These are phyloP conservation scores for Zygothrica quintamaculata DNA, from an alignment of 2,888 invertebrate species.

Conservation along the genomic window DNA sequence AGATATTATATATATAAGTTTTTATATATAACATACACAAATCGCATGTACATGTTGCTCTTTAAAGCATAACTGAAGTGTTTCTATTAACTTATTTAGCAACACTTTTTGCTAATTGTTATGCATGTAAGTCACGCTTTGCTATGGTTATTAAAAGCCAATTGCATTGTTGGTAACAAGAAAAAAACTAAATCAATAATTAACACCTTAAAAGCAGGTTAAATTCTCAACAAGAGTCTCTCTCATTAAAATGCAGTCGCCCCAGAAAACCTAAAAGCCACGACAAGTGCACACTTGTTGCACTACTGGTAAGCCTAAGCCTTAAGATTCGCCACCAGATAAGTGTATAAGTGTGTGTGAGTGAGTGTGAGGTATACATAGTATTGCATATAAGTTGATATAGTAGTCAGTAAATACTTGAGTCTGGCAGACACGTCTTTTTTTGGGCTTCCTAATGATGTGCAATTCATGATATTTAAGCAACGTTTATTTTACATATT, in stretches of 20 bases:
- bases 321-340: too few species aligned
- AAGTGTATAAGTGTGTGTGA: too few species aligned
- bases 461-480: constrained; percentile 49
- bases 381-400: constrained; percentile 1
- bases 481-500: constrained; percentile 7
- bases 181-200: constrained; percentile 30
- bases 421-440: constrained; percentile 32
- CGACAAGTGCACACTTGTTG: constrained; percentile 43
- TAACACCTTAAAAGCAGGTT: constrained; percentile 10
- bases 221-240: background rate
- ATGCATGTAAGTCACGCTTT: too few species aligned
- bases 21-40: too few species aligned
- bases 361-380: too few species aligned
- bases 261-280: constrained; percentile 57
- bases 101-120: background rate
- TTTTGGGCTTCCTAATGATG: constrained; percentile 61
- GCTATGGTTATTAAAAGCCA: too few species aligned
- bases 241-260: constrained; percentile 66
- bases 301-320: too few species aligned
- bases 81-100: background rate
- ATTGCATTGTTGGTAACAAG: too few species aligned
- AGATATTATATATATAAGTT: too few species aligned
- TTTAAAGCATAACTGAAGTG: background rate
- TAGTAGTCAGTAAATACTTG: constrained; percentile 11
- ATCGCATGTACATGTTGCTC: background rate